These are phyloP conservation scores for Lingula anatina DNA, from an alignment of 2,888 invertebrate genomes.

Conservation along the genomic window DNA sequence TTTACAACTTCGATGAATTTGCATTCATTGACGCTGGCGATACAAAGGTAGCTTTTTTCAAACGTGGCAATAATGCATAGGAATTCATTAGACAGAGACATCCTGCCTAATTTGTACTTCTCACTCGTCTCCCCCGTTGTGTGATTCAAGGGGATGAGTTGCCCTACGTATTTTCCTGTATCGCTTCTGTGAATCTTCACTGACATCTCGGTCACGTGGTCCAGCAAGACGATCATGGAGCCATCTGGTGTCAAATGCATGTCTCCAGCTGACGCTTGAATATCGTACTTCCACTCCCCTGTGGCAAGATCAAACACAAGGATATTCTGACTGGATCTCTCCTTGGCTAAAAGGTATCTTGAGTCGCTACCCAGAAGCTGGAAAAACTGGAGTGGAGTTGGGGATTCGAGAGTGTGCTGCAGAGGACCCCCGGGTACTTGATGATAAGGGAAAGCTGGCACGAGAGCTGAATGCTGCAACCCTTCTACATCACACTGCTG, in stretches of 20 bases:
- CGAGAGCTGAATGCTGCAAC: constrained; percentile 34
- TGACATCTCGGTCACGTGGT: constrained; percentile 40
- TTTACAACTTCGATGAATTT: constrained; percentile 36
- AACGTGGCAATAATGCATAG: constrained; percentile 39
- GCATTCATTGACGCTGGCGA: constrained; percentile 33
- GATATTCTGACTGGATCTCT: constrained; percentile 26
- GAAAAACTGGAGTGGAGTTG: constrained; percentile 21
- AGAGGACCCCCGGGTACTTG: constrained; percentile 44
- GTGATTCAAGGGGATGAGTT: constrained; percentile 46
- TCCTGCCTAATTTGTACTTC: constrained; percentile 30
- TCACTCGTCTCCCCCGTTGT: constrained; percentile 34
- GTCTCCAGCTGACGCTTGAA: constrained; percentile 41
- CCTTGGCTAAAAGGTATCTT: constrained; percentile 31
- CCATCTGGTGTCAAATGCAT: constrained; percentile 38
- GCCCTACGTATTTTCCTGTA: constrained; percentile 41
- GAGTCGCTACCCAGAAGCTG: constrained; percentile 24
- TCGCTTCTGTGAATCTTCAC: constrained; percentile 41
- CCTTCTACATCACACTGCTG: constrained; percentile 42
- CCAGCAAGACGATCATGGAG: constrained; percentile 34
- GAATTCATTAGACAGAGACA: constrained; percentile 31
- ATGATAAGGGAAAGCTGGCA: constrained; percentile 45
- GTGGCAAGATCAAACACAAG: constrained; percentile 33
- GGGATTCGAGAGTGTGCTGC: constrained; percentile 28
- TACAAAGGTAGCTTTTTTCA: constrained; percentile 41
- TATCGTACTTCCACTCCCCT: constrained; percentile 27